A percentile compares a stretch with the other conserved stretches of the same genome.
phyloP scores from a whole-genome alignment of 2,888 invertebrate species.

The Mythimna impura region DNA sequence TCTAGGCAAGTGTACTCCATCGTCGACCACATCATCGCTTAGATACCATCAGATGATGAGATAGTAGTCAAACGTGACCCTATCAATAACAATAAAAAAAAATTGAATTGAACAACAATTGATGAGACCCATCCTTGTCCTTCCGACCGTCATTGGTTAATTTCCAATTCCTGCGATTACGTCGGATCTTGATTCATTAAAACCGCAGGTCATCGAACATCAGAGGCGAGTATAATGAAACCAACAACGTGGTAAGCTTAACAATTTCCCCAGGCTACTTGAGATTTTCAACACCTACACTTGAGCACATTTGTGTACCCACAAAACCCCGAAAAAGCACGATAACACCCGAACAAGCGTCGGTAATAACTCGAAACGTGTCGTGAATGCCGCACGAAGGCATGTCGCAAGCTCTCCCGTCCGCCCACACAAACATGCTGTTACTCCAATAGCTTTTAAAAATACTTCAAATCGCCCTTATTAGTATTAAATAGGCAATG shows the following conservation, averaged over 20 bases:
- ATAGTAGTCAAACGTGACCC: too few species aligned
- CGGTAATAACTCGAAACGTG: conserved; percentile 61
- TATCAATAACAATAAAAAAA: background rate
- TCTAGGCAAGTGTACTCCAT: too few species aligned
- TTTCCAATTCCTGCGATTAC: conserved; percentile 9
- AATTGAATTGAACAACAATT: too few species aligned
- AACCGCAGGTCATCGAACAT: conserved; percentile 3
- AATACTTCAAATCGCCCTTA: conserved; percentile 63
- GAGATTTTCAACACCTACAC: conserved; percentile 37
- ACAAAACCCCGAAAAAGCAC: conserved; percentile 51
- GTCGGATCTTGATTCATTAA: background rate
- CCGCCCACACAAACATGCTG: conserved; percentile 61
- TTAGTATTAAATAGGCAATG: conserved; percentile 63
- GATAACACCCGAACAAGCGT: conserved; percentile 60
- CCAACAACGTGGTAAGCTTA: background rate
- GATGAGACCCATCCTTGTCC: background rate
- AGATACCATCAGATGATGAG: too few species aligned
- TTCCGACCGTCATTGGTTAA: background rate
- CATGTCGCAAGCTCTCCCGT: conserved; percentile 48
- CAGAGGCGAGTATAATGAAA: background rate
- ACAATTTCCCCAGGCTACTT: conserved; percentile 13
- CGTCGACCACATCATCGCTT: too few species aligned
- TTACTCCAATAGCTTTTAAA: conserved; percentile 50
- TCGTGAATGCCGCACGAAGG: conserved; percentile 38
- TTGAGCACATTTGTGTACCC: conserved; percentile 29